Evolutionary conservation across 2,797 vertebrate genomes (phyloP), one percentile per base, ranked within the genome.

Genomic region (Enteromius fasciolatus): DNA sequence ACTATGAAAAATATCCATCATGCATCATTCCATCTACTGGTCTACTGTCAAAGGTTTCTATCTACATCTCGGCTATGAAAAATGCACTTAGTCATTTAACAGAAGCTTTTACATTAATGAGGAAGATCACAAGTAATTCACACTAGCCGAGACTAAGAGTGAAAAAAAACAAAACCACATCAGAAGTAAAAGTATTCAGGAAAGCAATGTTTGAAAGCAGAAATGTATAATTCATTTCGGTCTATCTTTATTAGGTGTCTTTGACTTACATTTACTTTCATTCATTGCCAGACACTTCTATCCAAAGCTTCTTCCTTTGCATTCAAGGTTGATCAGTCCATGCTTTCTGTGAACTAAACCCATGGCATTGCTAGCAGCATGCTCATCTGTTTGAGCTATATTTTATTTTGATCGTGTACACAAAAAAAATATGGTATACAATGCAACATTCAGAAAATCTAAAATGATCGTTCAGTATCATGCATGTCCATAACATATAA

Each of bases 31-130:
- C 46, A 41, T 41, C 39, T 41, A 52, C 4, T 25, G 23, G 39
- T 17, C 67, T 68, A 44, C n/a, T 41, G 20, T 64, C 54, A 59
- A 23, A 59, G 25, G 64, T 68, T 69, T 69, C 67, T 44, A 8
- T 68, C 36, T 25, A 23, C 11, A 73, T 52, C 17, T 12, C 17
- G 11, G 17, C 9, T 33, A 20, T 73, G 31, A 20, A 33, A 33
- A 12, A 33, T 33, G 0, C 5, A 50, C 9, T 72, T 18, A 18
- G 46, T 20, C 9, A 20, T 31, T 33, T 33, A n/a, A 9, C 4
- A 1, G 9, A 50, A 72, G 17, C 70, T n/a, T 73, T 18, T 52
- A n/a, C 70, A 52, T 48, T n/a, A 11, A 52, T 3, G 0, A 14
- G 46, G 10, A 73, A 33, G 2, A 73, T 33, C 9, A 72, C 25